Evolutionary conservation across 2,888 invertebrate species (phyloP).

Genomic region (Linnaemya tessellans): DNA sequence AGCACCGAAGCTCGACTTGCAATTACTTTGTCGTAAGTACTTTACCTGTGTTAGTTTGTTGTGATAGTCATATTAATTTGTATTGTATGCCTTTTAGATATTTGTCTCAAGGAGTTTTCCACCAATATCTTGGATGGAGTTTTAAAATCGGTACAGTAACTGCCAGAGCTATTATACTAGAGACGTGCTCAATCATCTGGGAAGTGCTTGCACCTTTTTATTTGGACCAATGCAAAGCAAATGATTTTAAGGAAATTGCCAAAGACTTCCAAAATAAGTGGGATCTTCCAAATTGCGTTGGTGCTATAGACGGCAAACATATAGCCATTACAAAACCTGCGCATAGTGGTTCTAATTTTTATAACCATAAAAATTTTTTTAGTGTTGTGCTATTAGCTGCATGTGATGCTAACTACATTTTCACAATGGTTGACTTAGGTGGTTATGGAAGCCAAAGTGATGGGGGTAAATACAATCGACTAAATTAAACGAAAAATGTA

Average conservation of each 20-base stretch:
- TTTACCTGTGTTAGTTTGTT: slow-evolving; percentile 11
- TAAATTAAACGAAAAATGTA: slow-evolving; percentile 11
- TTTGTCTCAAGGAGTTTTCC: too few relatives aligned
- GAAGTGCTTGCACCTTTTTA: slow-evolving; percentile 20
- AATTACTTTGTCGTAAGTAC: too few relatives aligned
- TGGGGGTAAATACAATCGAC: slow-evolving; percentile 13
- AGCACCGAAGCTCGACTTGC: too few relatives aligned
- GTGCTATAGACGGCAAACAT: slow-evolving; percentile 23
- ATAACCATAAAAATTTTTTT: too few relatives aligned
- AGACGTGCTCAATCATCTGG: slow-evolving; percentile 13
- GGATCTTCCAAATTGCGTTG: slow-evolving; percentile 7
- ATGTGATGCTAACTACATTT: too few relatives aligned
- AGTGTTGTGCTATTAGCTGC: too few relatives aligned
- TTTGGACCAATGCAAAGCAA: slow-evolving; percentile 10
- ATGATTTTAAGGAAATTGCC: slow-evolving; percentile 22
- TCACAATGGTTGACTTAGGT: too few relatives aligned
- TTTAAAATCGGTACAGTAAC: slow-evolving; percentile 16
- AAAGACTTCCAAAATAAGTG: slow-evolving; percentile 18
- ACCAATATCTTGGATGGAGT: too few relatives aligned
- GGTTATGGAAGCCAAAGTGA: too few relatives aligned
- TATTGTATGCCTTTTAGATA: background rate
- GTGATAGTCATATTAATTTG: slow-evolving; percentile 5
- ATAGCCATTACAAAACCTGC: slow-evolving; percentile 17
- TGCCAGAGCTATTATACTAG: slow-evolving; percentile 13
- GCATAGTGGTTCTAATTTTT: too few relatives aligned